A percentile compares a stretch with the other conserved stretches of the same genome.
Evolutionary conservation across 2,113 vertebrate species (phyloP).

Genomic region (Zapornia atra): DNA sequence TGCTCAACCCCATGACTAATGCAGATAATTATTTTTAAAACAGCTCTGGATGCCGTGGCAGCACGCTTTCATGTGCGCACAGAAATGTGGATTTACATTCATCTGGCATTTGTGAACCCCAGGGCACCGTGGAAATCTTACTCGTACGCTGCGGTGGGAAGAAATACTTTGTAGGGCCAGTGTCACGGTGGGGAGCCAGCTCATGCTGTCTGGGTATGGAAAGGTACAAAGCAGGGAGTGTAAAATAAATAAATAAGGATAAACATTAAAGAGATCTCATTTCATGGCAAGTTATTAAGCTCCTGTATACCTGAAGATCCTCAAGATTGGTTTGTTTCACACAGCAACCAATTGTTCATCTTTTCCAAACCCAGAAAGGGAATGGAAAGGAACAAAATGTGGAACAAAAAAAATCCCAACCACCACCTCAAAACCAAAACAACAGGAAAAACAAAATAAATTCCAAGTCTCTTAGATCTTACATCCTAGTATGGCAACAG

Average conservation of each 20-base stretch:
- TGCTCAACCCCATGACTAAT: constrained; percentile 63
- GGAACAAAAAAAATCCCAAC: neutral
- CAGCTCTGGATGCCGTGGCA: constrained; percentile 36
- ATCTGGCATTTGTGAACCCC: neutral
- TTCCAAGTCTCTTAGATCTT: neutral
- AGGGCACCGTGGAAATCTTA: neutral
- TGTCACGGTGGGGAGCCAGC: neutral
- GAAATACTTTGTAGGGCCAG: neutral
- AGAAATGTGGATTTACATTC: neutral
- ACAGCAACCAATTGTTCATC: fast-evolving
- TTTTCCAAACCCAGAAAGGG: neutral
- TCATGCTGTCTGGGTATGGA: neutral
- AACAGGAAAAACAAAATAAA: fast-evolving
- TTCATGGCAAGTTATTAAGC: neutral
- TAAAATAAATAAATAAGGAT: neutral
- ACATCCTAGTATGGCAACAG: neutral
- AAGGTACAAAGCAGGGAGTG: neutral
- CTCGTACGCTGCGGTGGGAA: neutral
- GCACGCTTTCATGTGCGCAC: neutral
- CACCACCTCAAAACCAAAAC: neutral
- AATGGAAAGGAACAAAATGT: neutral
- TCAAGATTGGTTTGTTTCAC: neutral
- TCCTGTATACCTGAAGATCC: neutral
- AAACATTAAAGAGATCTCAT: neutral
- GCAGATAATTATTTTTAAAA: constrained; percentile 66